Evolutionary conservation across 2,888 invertebrate genomes (phyloP), one percentile per base, ranked within the genome.

Genomic region (Clistopyga incitator): DNA sequence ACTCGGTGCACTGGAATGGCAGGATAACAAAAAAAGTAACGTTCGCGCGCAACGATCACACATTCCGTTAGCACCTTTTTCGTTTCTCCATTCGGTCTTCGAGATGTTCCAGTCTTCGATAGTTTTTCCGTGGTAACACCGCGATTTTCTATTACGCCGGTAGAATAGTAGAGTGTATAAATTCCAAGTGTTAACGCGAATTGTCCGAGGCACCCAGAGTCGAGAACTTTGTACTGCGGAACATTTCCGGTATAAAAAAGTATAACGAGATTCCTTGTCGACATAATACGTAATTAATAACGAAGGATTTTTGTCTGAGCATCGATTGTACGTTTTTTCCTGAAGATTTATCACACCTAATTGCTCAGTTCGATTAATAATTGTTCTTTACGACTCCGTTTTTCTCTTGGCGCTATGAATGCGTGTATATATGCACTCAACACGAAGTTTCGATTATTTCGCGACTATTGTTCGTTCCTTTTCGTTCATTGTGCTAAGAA

Each of bases 1-100:
- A 65, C 10, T 75, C 52, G 29, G 20, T 75, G 50, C 52, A 52
- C 52, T 23, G 76, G 45, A 50, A 64, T 52, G 13, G 70, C 70
- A 64, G 70, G 71, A 78, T 78, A 72, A 38, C 38, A 38, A 38
- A 38, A 38, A 38, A 38, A 38, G n/a, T 13, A 29, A 20, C 45
- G 25, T 23, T 45, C 15, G 29, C 25, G 29, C 13, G 13, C 8
- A 15, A 59, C n/a, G 18, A 61, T 34, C 10, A 18, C 34, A 29
- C 18, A 34, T 29, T 61, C 34, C 4, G 50, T 68, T n/a, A 50
- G 25, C 50, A 50, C n/a, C 29, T 50, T 52, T 52, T n/a, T 61
- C 6, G 13, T 45, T 45, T 25, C n/a, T n/a, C 34, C 2, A 38
- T 64, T 38, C 34, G 64, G 20, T 64, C 64, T 64, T 64, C 38